These are phyloP conservation scores for Rattus rattus DNA, from an alignment of 2,113 vertebrate species.

Conservation along the genomic window DNA sequence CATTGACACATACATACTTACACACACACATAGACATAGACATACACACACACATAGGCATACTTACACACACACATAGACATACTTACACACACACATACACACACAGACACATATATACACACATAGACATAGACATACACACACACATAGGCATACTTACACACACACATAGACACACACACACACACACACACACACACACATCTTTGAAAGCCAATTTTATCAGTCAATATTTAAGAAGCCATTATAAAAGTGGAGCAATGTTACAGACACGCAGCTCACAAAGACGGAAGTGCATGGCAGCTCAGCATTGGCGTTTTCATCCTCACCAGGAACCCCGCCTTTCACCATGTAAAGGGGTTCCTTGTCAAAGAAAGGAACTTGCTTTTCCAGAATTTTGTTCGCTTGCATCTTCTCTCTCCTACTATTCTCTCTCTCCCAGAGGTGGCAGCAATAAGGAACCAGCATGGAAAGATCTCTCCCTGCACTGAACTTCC, in stretches of 20 bases:
- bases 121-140: too few species aligned
- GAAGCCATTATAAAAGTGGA: not conserved
- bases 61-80: too few species aligned
- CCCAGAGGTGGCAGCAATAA: not conserved
- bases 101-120: too few species aligned
- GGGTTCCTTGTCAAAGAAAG: not conserved
- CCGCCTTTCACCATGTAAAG: not conserved
- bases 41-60: too few species aligned
- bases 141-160: too few species aligned
- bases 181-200: not conserved
- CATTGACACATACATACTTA: too few species aligned
- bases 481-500: not conserved
- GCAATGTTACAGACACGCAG: not conserved
- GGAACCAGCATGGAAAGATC: not conserved
- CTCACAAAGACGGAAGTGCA: not conserved
- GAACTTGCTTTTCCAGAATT: not conserved
- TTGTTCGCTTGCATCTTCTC: not conserved
- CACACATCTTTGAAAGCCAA: not conserved
- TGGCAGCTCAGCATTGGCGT: not conserved
- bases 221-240: conserved; percentile 14
- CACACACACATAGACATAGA: too few species aligned
- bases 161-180: too few species aligned
- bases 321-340: not conserved
- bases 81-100: too few species aligned
- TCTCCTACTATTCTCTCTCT: not conserved